A percentile compares a stretch with the other conserved stretches of the same genome.
Conservation (phyloP, 2,113 vertebrate species). For the Psophia crepitans region DNA sequence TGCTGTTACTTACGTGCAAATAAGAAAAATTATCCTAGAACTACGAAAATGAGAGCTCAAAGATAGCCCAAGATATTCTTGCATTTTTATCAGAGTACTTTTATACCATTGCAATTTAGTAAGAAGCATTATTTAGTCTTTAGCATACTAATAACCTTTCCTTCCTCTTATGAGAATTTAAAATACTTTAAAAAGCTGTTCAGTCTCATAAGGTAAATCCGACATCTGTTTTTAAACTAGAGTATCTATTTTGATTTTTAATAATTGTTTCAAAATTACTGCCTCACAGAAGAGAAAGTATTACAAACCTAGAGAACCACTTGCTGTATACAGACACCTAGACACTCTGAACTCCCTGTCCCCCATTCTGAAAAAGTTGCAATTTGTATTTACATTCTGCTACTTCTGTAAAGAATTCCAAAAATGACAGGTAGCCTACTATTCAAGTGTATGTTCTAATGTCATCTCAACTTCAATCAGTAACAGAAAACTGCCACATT, state of each 20-base stretch:
- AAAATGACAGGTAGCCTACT: background rate
- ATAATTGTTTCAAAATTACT: background rate
- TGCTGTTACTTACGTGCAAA: background rate
- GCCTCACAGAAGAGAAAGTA: background rate
- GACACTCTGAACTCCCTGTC: background rate
- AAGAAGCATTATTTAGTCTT: background rate
- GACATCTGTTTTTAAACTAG: background rate
- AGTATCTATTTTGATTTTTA: background rate
- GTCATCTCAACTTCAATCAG: background rate
- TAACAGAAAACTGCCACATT: background rate
- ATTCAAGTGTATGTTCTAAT: accelerated
- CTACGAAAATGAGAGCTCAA: background rate
- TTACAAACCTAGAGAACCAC: background rate
- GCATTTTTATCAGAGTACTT: background rate
- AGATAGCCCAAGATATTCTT: background rate
- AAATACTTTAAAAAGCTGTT: background rate
- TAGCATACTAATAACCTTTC: background rate
- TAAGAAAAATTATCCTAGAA: background rate
- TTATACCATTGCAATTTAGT: background rate
- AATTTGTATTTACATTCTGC: background rate
- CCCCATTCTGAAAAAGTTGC: background rate
- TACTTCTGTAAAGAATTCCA: background rate
- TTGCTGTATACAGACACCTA: background rate
- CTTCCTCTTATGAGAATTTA: background rate
- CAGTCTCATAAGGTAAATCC: background rate